Evolutionary conservation across 2,113 vertebrate species (phyloP), one percentile per base, ranked within the genome.

Genomic region (Kryptolebias marmoratus): DNA sequence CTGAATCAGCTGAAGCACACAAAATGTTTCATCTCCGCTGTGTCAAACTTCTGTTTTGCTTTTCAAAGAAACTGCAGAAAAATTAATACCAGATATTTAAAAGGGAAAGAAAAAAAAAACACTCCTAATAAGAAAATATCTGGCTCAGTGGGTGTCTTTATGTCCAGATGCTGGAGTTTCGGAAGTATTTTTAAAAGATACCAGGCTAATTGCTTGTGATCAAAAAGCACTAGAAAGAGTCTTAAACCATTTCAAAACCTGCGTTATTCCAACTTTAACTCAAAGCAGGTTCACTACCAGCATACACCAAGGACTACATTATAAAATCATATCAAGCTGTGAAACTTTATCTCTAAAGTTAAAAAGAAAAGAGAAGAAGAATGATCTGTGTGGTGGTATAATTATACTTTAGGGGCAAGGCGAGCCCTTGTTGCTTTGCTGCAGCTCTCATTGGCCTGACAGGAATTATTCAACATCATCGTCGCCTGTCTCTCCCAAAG

Each of bases 361-460:
- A 28, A 70, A 71, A 64, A 72, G 31, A 0, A 39, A 57, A 32
- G 18, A 49, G 50, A 68, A 50, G 71, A 32, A 59, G 75, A 80
- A 81, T 68, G 77, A 79, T 70, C 70, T 64, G 67, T 63, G 71
- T 61, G 11, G 66, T 22, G 64, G 75, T 59, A 22, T 81, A 75
- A 86, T 84, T 77, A 69, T 63, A 73, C 67, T 62, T 74, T 3
- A 28, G 72, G 66, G 69, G 54, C 3, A 27, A 67, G 15, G 28
- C 3, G 6, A 10, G 4, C 39, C 36, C 36, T 36, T 7, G 36
- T 36, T 36, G 36, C 72, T 64, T 16, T 56, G 7, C 52, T 28
- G 49, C 39, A 61, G 72, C 59, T 71, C 58, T 80, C 56, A 22
- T 0, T 44, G 54, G 56, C 13, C 75, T 64, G 57, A 58, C 36